Base-by-base conservation (phyloP, 1,140 invertebrate genomes). In the Acromyrmex heyeri region DNA sequence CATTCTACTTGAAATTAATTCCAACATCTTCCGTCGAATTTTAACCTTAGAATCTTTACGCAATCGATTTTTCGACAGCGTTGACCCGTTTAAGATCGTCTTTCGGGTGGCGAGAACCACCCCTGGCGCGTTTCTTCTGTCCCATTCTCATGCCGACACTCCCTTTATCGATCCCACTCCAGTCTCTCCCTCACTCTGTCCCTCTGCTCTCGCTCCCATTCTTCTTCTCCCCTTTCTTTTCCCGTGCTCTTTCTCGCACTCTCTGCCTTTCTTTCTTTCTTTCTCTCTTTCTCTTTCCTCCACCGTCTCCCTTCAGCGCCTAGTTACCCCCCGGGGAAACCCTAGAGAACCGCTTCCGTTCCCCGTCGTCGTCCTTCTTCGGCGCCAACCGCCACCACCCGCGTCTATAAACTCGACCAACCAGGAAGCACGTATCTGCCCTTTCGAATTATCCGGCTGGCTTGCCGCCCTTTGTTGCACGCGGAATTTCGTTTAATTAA, bases 101-200 rank as follows among this genome's bases (percentile, higher is more conserved):
- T 92, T 92, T 93, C 91, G 91, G 86, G 82, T 50, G 55, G 86
- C 73, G 90, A 88, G 86, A 91, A 91, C 89, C 87, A 91, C 90
- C 93, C 65, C 90, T 57, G 53, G 90, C 87, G 87, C 85, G 89
- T 90, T 87, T 89, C 88, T 92, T 90, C 90, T 88, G 85, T 87
- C 91, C 90, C 87, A 92, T 93, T 92, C 88, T 93, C 88, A 65
- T 91, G 91, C 93, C 93, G 94, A 95, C 94, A 94, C 94, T 94
- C 94, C 94, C 94, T 95, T 94, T 95, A 95, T 95, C 93, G 94
- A 95, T 95, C 92, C 88, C 87, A 87, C 87, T 88, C 82, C 61
- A 76, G n/a, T 14, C 61, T 76, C 79, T 86, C 89, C 61, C 91
- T 89, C 87, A 79, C 89, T 90, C 87, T 79, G 88, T 90, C 87